Conservation (phyloP, 2,113 vertebrate species). For the Saguinus imperator region DNA sequence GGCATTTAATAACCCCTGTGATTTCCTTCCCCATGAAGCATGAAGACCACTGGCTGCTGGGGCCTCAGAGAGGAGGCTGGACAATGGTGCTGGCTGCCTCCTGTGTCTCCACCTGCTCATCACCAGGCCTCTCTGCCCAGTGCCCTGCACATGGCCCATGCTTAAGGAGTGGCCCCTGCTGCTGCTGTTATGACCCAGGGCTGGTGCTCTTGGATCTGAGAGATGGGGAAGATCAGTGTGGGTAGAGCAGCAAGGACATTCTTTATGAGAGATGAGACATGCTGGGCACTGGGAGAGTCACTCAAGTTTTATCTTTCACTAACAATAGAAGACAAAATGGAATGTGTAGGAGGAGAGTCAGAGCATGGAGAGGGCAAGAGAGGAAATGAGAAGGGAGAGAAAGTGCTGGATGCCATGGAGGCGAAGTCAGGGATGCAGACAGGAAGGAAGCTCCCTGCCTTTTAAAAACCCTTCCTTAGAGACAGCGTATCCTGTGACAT, state of each 20-base stretch:
- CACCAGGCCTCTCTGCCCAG: background rate
- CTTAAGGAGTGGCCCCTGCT: background rate
- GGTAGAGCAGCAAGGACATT: background rate
- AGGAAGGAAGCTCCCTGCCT: background rate
- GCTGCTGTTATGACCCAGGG: background rate
- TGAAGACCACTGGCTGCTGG: background rate
- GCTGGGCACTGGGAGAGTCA: too few relatives aligned
- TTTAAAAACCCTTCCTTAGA: background rate
- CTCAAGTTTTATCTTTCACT: background rate
- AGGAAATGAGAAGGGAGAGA: background rate
- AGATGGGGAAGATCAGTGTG: fast-evolving
- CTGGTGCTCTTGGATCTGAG: too few relatives aligned
- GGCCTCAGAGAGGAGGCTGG: background rate
- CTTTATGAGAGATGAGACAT: background rate
- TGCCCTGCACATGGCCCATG: fast-evolving
- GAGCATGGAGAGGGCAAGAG: background rate
- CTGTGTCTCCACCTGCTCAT: fast-evolving
- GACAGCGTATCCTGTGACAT: fast-evolving
- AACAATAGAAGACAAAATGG: background rate
- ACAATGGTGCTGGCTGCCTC: fast-evolving
- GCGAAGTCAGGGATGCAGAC: background rate
- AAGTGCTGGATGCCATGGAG: background rate
- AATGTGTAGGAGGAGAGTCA: background rate
- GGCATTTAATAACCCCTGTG: background rate
- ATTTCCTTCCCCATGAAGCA: background rate